These are phyloP conservation scores for Malurus leucopterus DNA, from an alignment of 2,797 vertebrate species.

Conservation along the genomic window DNA sequence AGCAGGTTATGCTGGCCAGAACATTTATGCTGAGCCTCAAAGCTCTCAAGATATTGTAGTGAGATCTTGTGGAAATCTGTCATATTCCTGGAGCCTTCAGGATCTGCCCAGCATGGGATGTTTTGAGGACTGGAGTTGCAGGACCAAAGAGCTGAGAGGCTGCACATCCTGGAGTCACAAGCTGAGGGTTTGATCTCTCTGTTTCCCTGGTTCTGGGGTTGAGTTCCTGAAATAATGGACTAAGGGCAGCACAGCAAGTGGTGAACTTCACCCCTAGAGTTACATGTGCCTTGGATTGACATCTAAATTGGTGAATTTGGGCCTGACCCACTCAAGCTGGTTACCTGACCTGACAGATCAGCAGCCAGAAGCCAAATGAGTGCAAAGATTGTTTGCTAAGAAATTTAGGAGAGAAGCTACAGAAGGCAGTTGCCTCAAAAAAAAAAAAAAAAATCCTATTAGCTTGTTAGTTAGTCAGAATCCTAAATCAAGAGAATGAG, in stretches of 20 bases:
- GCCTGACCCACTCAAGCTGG: background rate
- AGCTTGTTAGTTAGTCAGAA: background rate
- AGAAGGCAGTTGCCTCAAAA: background rate
- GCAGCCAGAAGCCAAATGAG: background rate
- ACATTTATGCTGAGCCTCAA: background rate
- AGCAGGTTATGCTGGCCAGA: background rate
- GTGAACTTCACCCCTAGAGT: background rate
- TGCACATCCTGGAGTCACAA: background rate
- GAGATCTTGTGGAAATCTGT: background rate
- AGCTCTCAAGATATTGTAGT: background rate
- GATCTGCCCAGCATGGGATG: background rate
- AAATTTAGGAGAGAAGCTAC: background rate
- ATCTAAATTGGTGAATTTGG: background rate
- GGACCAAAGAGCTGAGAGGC: background rate
- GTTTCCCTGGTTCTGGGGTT: background rate
- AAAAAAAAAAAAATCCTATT: background rate
- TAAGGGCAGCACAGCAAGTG: background rate
- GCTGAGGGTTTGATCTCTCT: background rate
- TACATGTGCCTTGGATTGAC: background rate
- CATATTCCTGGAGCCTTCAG: background rate
- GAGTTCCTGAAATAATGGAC: background rate
- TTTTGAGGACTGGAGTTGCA: background rate
- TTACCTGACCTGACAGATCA: background rate
- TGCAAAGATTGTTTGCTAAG: background rate
- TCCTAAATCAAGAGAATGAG: background rate